phyloP scores from a whole-genome alignment of 2,113 vertebrate species.

The Tenebrosternarchus preto region DNA sequence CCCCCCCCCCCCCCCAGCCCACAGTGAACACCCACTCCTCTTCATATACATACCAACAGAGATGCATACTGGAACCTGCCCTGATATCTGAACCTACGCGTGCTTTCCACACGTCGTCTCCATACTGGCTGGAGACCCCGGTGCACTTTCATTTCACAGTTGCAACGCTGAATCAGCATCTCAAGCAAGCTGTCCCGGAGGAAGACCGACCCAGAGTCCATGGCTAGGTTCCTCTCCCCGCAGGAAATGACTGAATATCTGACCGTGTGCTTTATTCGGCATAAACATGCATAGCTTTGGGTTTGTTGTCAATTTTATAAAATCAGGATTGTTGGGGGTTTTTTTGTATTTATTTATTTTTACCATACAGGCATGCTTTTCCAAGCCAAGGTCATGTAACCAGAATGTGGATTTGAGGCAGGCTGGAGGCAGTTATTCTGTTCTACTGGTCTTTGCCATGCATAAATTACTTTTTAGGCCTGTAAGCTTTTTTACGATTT shows the following conservation, averaged over 20 bases:
- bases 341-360: no score
- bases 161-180: not conserved
- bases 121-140: not conserved
- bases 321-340: no score
- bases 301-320: no score
- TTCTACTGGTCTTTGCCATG: not conserved
- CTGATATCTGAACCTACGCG: not conserved
- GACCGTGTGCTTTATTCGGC: not conserved
- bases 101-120: not conserved
- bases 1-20: no score
- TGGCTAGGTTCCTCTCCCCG: not conserved
- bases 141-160: not conserved
- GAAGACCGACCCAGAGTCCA: not conserved
- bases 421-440: not conserved
- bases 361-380: not conserved
- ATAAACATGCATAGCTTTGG: no score
- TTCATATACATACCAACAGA: conserved; percentile 20
- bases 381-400: not conserved
- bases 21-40: conserved; percentile 2
- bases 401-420: not conserved
- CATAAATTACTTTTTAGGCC: no score
- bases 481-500: not conserved
- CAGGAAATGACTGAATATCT: not conserved
- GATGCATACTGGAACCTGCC: conserved; percentile 8
- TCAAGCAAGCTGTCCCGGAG: not conserved